Evolutionary conservation across 2,888 invertebrate species (phyloP), one percentile per base, ranked within the genome.

Genomic region (Caenorhabditis sulstoni): DNA sequence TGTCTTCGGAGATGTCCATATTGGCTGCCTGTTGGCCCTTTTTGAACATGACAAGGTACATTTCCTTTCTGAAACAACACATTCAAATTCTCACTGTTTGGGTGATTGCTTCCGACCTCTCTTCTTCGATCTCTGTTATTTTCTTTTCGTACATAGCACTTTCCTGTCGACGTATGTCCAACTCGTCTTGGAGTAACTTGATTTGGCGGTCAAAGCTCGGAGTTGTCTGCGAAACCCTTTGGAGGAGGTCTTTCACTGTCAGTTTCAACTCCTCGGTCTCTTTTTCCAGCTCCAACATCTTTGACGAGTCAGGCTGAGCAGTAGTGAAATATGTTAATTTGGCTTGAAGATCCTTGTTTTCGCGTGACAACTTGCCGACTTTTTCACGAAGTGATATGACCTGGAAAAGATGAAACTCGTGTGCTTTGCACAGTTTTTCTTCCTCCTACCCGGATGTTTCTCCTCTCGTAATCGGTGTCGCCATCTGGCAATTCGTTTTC

Each of bases 41-140:
- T 59, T 88, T 85, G 86, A 90, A 90, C 90, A 90, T 89, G 8
- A 88, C 82, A 49, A 89, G 62, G 64, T 90, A 89, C 89, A 90
- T 90, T 45, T 90, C 86, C 47, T 77, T 78, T 50, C 75, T 76
- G 39, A 59, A 75, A 68, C n/a, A 14, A 16, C 9, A 18, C 11
- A 7, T 29, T 18, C 18, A 2, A 5, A 16, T 47, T 29, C 23
- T 35, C 1, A 22, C 2, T 22, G n/a, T n/a, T n/a, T n/a, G n/a
- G n/a, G n/a, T n/a, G 12, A 29, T 35, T 4, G 1, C 23, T 23
- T 65, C n/a, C n/a, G n/a, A 79, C 78, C 85, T 82, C 57, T 90
- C 89, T 52, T 86, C 83, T 55, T 90, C 90, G 55, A 88, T 82
- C 23, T 88, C 87, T 7, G 78, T 65, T 35, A 90, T 76, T 70